Evolutionary conservation across 2,888 invertebrate species (phyloP).

Genomic region (Drosophila yooni): DNA sequence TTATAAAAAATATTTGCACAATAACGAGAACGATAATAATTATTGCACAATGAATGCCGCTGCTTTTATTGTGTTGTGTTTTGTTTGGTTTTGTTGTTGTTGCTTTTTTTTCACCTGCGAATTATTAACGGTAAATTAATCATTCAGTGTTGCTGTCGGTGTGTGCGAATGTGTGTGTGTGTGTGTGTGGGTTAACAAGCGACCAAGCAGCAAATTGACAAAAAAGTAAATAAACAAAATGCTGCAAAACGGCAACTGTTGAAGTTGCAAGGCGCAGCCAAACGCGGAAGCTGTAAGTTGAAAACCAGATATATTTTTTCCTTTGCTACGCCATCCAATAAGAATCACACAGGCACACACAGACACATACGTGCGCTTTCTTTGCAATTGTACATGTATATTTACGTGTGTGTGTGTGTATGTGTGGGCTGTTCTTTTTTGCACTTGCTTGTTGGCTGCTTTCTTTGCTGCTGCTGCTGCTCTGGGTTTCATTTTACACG

Average conservation of each 20-base stretch:
- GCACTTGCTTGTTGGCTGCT: conserved; percentile 73
- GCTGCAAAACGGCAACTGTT: conserved; percentile 68
- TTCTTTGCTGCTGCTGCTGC: conserved; percentile 58
- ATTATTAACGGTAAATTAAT: conserved; percentile 79
- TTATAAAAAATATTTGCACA: conserved; percentile 64
- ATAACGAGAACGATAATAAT: conserved; percentile 36
- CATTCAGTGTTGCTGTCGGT: conserved; percentile 44
- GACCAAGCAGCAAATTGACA: conserved; percentile 65
- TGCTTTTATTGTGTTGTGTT: conserved; percentile 32
- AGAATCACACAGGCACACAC: conserved; percentile 55
- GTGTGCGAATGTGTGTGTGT: conserved; percentile 11
- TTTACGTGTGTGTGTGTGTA: conserved; percentile 14
- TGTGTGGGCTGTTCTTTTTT: conserved; percentile 59
- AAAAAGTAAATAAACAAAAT: conserved; percentile 68
- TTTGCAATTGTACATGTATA: conserved; percentile 29
- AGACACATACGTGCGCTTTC: conserved; percentile 53
- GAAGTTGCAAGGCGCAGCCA: conserved; percentile 56
- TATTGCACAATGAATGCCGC: conserved; percentile 69
- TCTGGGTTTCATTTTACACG: conserved; percentile 64
- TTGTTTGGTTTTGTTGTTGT: conserved; percentile 18
- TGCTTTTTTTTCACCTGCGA: conserved; percentile 63
- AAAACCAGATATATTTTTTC: conserved; percentile 70
- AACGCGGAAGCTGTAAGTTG: conserved; percentile 73
- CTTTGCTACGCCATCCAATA: conserved; percentile 66
- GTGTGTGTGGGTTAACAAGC: conserved; percentile 57